These are phyloP conservation scores for Heliothis virescens DNA, from an alignment of 1,140 invertebrate species.

Conservation along the genomic window DNA sequence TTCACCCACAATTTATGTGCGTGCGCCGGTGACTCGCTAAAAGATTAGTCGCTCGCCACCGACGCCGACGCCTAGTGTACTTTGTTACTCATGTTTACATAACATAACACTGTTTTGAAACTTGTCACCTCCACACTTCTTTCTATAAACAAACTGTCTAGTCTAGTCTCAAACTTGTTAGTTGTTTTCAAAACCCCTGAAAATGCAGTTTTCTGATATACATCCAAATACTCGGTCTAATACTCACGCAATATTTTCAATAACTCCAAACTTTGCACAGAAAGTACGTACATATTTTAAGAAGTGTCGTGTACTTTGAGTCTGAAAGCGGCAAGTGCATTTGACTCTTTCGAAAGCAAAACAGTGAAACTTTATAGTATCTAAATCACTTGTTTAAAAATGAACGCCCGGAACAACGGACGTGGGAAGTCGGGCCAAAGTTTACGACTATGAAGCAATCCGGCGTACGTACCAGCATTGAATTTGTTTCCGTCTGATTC, in stretches of 20 bases:
- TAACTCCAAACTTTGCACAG: constrained; percentile 1
- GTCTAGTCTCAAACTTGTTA: constrained; percentile 14
- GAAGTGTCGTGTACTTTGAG: constrained; percentile 47
- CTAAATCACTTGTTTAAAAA: constrained; percentile 78
- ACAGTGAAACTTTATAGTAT: constrained; percentile 66
- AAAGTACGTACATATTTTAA: constrained; percentile 37
- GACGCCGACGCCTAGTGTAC: constrained; percentile 25
- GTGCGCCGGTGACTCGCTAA: constrained; percentile 81
- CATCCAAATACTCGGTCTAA: not conserved
- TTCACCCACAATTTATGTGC: constrained; percentile 81
- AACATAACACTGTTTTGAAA: constrained; percentile 31
- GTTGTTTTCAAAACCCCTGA: constrained; percentile 14
- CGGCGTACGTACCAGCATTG: constrained; percentile 62
- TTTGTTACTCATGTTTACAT: constrained; percentile 42
- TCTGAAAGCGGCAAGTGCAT: constrained; percentile 54
- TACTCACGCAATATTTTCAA: not conserved
- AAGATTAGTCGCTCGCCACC: constrained; percentile 75
- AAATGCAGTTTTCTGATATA: not conserved
- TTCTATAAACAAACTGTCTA: constrained; percentile 24
- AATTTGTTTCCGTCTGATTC: constrained; percentile 72
- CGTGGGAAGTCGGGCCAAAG: constrained; percentile 64
- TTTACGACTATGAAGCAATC: constrained; percentile 71
- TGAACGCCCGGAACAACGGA: constrained; percentile 66
- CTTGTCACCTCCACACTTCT: constrained; percentile 27
- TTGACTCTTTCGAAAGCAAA: constrained; percentile 63